Evolutionary conservation across 2,888 invertebrate species (phyloP).

Genomic region (Drosophila diplacantha): DNA sequence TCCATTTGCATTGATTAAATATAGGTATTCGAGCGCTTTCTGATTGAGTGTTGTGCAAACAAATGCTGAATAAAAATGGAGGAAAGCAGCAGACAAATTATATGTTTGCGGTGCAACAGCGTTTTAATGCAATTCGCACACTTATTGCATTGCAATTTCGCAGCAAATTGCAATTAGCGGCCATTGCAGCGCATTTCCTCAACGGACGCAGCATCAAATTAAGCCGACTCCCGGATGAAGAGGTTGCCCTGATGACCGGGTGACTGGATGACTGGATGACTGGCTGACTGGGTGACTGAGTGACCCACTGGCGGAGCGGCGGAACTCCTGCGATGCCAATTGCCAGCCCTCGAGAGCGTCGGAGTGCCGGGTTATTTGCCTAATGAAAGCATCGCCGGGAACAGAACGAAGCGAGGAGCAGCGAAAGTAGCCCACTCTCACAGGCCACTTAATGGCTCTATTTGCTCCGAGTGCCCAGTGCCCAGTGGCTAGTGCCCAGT

Average conservation of each 20-base stretch:
- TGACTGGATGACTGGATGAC: slow-evolving; percentile 8
- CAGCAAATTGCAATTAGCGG: slow-evolving; percentile 63
- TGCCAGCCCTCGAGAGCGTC: slow-evolving; percentile 44
- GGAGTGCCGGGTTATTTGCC: slow-evolving; percentile 60
- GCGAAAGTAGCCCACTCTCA: slow-evolving; percentile 66
- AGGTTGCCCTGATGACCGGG: slow-evolving; percentile 11
- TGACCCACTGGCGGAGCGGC: slow-evolving; percentile 55
- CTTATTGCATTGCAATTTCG: slow-evolving; percentile 45
- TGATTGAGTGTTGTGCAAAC: slow-evolving; percentile 41
- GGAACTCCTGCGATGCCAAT: slow-evolving; percentile 34
- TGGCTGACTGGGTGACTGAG: slow-evolving; percentile 40
- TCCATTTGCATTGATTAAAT: slow-evolving; percentile 52
- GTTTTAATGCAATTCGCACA: slow-evolving; percentile 47
- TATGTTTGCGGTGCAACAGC: slow-evolving; percentile 9
- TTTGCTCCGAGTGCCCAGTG: slow-evolving; percentile 40
- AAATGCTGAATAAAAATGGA: slow-evolving; percentile 30
- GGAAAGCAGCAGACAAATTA: slow-evolving; percentile 15
- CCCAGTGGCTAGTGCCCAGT: not conserved
- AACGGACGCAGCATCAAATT: slow-evolving; percentile 42
- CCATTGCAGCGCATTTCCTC: slow-evolving; percentile 60
- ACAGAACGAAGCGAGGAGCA: slow-evolving; percentile 24
- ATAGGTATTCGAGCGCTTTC: slow-evolving; percentile 36
- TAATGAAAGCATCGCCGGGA: slow-evolving; percentile 66
- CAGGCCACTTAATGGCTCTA: slow-evolving; percentile 64
- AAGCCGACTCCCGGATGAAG: slow-evolving; percentile 2